A percentile compares a stretch with the other conserved stretches of the same genome.
These are phyloP conservation scores for Upupa epops DNA, from an alignment of 2,113 vertebrate species.

Conservation along the genomic window DNA sequence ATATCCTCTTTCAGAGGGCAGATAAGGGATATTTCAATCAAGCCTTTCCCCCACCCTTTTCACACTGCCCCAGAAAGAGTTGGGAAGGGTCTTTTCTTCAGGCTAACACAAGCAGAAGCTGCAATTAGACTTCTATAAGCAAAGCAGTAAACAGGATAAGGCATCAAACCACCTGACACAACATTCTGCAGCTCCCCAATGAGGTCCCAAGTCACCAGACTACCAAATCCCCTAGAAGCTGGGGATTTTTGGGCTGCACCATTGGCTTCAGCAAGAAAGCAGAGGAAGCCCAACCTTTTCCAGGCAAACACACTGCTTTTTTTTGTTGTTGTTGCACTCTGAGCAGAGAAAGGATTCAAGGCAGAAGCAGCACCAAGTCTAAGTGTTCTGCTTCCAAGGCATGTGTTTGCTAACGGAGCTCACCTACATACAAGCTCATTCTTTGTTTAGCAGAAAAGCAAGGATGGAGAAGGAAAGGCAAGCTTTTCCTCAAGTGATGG, in stretches of 20 bases:
- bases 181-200: not conserved
- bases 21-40: not conserved
- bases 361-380: not conserved
- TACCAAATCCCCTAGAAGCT: not conserved
- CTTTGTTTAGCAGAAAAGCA: not conserved
- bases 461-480: not conserved
- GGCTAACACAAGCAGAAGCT: not conserved
- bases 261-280: not conserved
- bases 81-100: not conserved
- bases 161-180: not conserved
- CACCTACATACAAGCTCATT: not conserved
- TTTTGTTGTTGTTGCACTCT: too few relatives aligned
- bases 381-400: not conserved
- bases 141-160: not conserved
- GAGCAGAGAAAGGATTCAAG: not conserved
- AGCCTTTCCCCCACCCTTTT: not conserved
- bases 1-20: fast-evolving
- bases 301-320: fast-evolving
- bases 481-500: not conserved
- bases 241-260: not conserved
- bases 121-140: not conserved
- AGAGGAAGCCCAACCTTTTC: not conserved
- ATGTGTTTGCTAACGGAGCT: not conserved
- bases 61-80: not conserved
- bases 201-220: not conserved